Base-by-base conservation (phyloP, 1,140 invertebrate species). In the Heliconius himera region DNA sequence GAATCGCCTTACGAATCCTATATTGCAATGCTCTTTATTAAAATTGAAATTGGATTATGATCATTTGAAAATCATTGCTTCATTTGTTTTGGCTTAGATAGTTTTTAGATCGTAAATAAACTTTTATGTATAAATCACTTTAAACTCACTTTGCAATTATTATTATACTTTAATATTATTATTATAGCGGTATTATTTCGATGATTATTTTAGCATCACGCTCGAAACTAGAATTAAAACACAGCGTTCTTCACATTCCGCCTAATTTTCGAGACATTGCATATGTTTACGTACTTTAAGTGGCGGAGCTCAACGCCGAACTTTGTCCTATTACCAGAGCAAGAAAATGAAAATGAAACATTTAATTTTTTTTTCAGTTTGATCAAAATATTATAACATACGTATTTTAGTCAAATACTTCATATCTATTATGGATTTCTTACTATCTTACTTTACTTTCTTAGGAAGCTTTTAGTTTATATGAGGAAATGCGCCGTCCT, bases 1-100 rank as follows among this genome's bases (percentile, higher is more conserved):
- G 74, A 73, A 46, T 76, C 72, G 74, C 71, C 74, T 46, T 76
- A 18, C 41, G 51, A 60, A 75, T 38, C 60, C 60, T 38, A 38
- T 8, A 54, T 41, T 72, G 70, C 70, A 72, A 72, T 41, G 8
- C 20, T 36, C 33, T 72, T 38, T 72, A 72, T 72, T 72, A 38
- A 41, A 72, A 66, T 66, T 66, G 11, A 66, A 66, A 26, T 29
- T 66, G 26, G 3, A 5, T 29, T 66, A 66, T 29, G 11, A 29
- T 18, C 26, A 29, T 66, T 66, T 29, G 9, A 66, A 16, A 11
- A 60, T 60, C 3, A 60, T 22, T 26, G 11, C 3, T 26, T 66
- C 8, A 66, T 66, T 66, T 60, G 56, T n/a, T 60, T 26, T 60
- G n/a, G 22, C 16, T 66, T 22, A 56, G 6, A 8, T 3, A 56